Base-by-base conservation (phyloP, 2,113 vertebrate genomes). In the Odobenus rosmarus region DNA sequence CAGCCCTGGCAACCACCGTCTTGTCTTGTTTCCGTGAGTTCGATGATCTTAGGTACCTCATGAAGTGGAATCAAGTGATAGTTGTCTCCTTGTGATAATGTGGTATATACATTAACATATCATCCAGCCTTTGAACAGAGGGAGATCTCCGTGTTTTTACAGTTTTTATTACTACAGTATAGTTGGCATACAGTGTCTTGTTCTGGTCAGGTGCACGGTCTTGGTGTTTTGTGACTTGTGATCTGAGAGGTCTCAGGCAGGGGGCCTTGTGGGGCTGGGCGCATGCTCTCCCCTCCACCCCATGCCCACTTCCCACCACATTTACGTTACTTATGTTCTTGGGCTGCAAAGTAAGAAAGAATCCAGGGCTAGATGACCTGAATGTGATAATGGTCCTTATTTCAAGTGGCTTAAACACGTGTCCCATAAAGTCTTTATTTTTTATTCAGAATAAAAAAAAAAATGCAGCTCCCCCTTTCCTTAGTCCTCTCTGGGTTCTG, bases 271-370 rank as follows among this genome's bases (percentile, higher is more conserved):
- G 88, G 28, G 3, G 6, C 31, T 15, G n/a, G 26, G 21, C 11
- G 0, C 7, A 10, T 19, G 31, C 3, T 14, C 18, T 18, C 24
- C 28, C 42, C 14, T 12, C 19, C 23, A 1, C 15, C 7, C 5
- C 6, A 6, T 4, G 33, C 14, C 19, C 6, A 0, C 51, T 74
- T n/a, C 59, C 28, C 2, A 0, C 5, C 42, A 21, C 71, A 12
- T 33, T 9, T 14, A 1, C 10, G 21, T 53, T 46, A n/a, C 12
- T 53, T 36, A 16, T 1, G 2, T 39, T 3, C 31, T 7, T 23
- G 61, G 13, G 36, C 10, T 79, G 53, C 15, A 8, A 10, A 5
- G 4, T 46, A 26, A 39, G 42, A 77, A 57, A 49, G 51, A 21
- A n/a, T 71, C 13, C 39, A 2, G 67, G 26, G 28, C 53, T 13